Evolutionary conservation across 2,888 invertebrate species (phyloP), one percentile per base, ranked within the genome.

Genomic region (Bibio marci): DNA sequence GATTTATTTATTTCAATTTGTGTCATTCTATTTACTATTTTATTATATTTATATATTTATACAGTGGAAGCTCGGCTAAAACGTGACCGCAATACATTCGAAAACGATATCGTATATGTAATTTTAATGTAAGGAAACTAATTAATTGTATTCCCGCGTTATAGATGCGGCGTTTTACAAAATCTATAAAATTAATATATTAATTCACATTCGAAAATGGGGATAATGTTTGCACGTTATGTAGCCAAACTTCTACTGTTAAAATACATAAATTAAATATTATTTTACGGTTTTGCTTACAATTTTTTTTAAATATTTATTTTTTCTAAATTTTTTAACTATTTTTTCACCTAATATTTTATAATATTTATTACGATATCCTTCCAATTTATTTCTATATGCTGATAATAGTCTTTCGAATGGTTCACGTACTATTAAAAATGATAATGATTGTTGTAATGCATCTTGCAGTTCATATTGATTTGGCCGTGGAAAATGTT

Each of bases 311-410:
- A 25, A 11, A 12, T 31, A 27, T 5, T 62, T 57, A 36, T 56
- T 54, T 41, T 59, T 59, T 50, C 74, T 65, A 50, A 75, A 71
- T 44, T 69, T 67, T 45, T 69, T 64, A 28, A 78, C 71, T 43
- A 80, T 80, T 40, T 71, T 59, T 44, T 66, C 67, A 30, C 77
- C 77, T 42, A 80, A 62, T 48, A 74, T 73, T 51, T 76, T 71
- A 51, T 80, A 80, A 52, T 70, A 76, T 7, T 72, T 75, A 45
- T 76, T 76, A 3, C 73, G 71, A 42, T 73, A 64, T 48, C 76
- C 73, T 55, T 80, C 78, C 44, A 87, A 64, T 62, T 80, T 80
- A 53, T 80, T 77, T 34, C 79, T 66, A 53, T 76, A 80, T 12
- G 77, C 80, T 36, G 79, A 79, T 35, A 80, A 62, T 27, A 80